These are phyloP conservation scores for Fabriciana adippe DNA, from an alignment of 2,888 invertebrate species.

Conservation along the genomic window DNA sequence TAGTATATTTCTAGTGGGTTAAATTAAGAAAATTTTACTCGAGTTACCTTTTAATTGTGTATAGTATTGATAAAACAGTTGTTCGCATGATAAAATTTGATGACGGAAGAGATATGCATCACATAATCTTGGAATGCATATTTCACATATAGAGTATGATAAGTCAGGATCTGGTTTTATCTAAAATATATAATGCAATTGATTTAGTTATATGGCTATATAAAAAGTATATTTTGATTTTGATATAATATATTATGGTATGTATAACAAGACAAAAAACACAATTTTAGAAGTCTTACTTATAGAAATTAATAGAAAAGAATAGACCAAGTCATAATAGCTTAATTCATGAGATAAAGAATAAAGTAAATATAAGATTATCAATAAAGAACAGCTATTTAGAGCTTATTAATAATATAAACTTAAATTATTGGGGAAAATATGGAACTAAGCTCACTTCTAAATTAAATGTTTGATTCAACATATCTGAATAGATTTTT, in stretches of 20 bases:
- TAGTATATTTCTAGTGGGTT: not conserved
- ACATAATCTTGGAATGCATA: constrained; percentile 52
- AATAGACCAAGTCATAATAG: not conserved
- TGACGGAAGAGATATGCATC: constrained; percentile 57
- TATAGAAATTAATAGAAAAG: not conserved
- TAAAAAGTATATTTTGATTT: no score
- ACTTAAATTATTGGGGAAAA: not conserved
- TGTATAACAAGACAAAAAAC: not conserved
- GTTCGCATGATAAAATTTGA: constrained; percentile 61
- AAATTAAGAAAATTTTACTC: not conserved
- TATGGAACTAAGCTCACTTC: constrained; percentile 50
- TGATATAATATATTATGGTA: not conserved
- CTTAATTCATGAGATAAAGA: constrained; percentile 1
- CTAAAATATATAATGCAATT: constrained; percentile 46
- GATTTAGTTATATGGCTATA: not conserved
- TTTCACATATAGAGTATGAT: constrained; percentile 58
- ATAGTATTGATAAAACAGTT: constrained; percentile 48
- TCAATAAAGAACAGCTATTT: not conserved
- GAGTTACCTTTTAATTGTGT: constrained; percentile 30
- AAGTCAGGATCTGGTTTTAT: constrained; percentile 43
- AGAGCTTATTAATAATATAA: not conserved
- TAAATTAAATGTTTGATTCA: constrained; percentile 58
- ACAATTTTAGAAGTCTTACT: no score
- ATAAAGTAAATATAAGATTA: not conserved
- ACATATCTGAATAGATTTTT: constrained; percentile 55